Conservation (phyloP, 2,113 vertebrate genomes). For the Tupaia chinensis region DNA sequence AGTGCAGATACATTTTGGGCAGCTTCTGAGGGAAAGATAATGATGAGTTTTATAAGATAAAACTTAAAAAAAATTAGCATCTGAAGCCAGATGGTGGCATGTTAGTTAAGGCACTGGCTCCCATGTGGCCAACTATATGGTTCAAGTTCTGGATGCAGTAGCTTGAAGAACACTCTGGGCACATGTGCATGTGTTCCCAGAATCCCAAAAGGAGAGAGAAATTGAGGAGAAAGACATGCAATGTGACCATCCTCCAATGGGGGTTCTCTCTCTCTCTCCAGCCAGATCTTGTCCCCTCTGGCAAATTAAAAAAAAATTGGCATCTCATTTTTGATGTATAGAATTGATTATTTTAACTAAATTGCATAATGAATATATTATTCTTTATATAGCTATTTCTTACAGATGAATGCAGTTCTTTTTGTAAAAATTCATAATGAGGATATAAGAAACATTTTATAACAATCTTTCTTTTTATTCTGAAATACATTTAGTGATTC, state of each 20-base stretch:
- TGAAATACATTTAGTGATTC: not conserved
- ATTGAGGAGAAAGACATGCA: too few relatives aligned
- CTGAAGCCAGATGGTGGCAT: too few relatives aligned
- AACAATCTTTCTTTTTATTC: constrained; percentile 4
- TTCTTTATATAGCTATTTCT: constrained; percentile 32
- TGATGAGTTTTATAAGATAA: constrained; percentile 18
- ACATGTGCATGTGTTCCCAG: too few relatives aligned
- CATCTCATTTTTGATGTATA: constrained; percentile 28
- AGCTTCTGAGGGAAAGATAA: constrained; percentile 26
- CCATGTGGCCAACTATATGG: too few relatives aligned
- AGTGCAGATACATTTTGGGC: not conserved
- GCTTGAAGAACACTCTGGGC: too few relatives aligned
- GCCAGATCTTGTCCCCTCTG: too few relatives aligned
- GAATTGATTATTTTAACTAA: constrained; percentile 44
- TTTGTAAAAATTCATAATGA: constrained; percentile 1
- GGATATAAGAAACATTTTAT: not conserved
- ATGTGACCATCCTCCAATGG: too few relatives aligned
- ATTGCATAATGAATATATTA: not conserved
- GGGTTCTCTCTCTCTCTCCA: too few relatives aligned
- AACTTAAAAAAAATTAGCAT: not conserved
- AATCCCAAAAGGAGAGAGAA: too few relatives aligned
- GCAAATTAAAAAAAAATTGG: not conserved
- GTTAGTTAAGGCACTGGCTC: too few relatives aligned
- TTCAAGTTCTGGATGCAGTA: too few relatives aligned
- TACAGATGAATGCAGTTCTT: not conserved